phyloP scores from a whole-genome alignment of 2,797 vertebrate species.

The Cyprinella venusta region DNA sequence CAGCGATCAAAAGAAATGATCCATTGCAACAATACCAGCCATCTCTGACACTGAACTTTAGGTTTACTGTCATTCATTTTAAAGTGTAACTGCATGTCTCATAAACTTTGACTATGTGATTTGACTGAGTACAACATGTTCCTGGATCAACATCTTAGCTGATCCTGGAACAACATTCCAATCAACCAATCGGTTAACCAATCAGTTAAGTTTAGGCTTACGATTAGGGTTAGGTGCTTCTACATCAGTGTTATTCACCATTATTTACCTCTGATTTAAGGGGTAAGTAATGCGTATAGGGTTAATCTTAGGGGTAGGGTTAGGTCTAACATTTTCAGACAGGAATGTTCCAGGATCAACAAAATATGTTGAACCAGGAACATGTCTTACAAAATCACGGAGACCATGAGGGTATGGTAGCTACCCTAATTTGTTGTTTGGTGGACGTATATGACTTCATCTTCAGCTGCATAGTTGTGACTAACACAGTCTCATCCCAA shows the following conservation, averaged over 20 bases:
- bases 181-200: too few relatives aligned
- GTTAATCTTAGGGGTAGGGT: too few relatives aligned
- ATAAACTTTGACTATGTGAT: neutral
- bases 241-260: neutral
- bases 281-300: neutral
- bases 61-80: neutral
- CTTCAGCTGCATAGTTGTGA: neutral
- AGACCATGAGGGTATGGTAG: neutral
- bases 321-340: neutral
- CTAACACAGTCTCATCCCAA: too few relatives aligned
- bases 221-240: too few relatives aligned
- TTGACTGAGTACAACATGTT: too few relatives aligned
- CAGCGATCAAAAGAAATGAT: neutral
- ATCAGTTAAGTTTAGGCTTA: neutral
- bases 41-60: neutral
- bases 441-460: neutral
- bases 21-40: slow-evolving; percentile 51
- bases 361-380: too few relatives aligned
- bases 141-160: neutral
- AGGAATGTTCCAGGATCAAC: too few relatives aligned
- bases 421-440: neutral
- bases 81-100: neutral
- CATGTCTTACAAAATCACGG: too few relatives aligned
- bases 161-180: neutral
- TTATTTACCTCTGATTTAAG: neutral